phyloP scores from a whole-genome alignment of 2,797 vertebrate genomes.

The Peromyscus melanophrys region DNA sequence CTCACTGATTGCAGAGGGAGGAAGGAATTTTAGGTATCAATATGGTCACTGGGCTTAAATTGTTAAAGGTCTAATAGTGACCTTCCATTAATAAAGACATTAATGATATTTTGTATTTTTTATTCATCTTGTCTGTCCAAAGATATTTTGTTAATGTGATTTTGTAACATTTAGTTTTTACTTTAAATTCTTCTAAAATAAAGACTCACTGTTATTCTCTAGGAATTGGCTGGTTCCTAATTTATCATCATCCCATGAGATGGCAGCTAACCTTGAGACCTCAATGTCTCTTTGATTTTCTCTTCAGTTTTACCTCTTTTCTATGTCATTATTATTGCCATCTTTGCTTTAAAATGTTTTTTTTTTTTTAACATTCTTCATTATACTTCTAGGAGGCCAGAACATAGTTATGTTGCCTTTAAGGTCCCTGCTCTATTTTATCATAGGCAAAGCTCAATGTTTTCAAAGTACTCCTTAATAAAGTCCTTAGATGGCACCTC shows the following conservation, averaged over 20 bases:
- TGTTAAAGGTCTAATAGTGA: conserved; percentile 13
- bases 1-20: not conserved
- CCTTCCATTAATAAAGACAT: conserved; percentile 30
- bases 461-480: conserved; percentile 45
- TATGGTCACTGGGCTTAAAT: not conserved
- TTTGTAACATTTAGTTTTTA: conserved; percentile 35
- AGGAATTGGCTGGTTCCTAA: conserved; percentile 35
- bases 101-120: conserved; percentile 26
- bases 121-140: conserved; percentile 41
- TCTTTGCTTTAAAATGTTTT: conserved; percentile 64
- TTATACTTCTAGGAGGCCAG: conserved; percentile 17
- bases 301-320: not conserved
- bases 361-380: conserved; percentile 49
- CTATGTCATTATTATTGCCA: conserved; percentile 27
- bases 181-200: conserved; percentile 64
- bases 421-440: not conserved
- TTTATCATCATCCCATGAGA: conserved; percentile 24
- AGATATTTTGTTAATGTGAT: not conserved
- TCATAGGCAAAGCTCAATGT: conserved; percentile 15
- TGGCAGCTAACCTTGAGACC: conserved; percentile 18
- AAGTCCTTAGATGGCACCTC: conserved; percentile 20
- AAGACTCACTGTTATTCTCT: not conserved
- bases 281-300: not conserved
- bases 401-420: conserved; percentile 40
- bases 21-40: not conserved